A percentile compares a stretch with the other conserved stretches of the same genome.
Evolutionary conservation across 2,113 vertebrate species (phyloP).

Genomic region (Drymodes brunneopygia): DNA sequence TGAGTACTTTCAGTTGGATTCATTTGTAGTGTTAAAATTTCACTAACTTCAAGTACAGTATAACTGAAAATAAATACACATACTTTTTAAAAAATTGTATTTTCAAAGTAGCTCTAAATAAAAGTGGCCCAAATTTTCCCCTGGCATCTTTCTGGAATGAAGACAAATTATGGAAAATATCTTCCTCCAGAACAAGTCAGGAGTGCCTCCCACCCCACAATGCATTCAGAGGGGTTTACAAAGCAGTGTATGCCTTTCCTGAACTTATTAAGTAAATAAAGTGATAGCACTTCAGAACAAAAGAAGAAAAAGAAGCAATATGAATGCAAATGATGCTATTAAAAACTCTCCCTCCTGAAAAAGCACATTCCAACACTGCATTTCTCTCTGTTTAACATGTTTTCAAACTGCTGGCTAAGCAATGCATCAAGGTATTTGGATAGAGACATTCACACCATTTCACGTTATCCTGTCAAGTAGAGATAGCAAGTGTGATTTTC

Average conservation of each 20-base stretch:
- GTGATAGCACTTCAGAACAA: not conserved
- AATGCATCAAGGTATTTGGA: not conserved
- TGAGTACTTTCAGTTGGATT: not conserved
- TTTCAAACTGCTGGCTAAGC: constrained; percentile 31
- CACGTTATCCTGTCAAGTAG: not conserved
- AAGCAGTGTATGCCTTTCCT: not conserved
- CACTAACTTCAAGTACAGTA: not conserved
- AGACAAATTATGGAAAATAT: not conserved
- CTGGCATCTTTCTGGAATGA: not conserved
- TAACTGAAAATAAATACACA: not conserved
- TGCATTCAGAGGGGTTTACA: not conserved
- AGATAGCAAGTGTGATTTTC: constrained; percentile 27
- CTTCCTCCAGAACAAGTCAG: not conserved
- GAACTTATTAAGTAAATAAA: not conserved
- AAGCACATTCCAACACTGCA: not conserved
- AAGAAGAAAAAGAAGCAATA: not conserved
- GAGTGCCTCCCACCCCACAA: not conserved
- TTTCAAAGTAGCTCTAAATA: not conserved
- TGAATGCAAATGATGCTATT: not conserved
- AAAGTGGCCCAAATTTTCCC: not conserved
- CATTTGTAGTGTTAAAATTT: not conserved
- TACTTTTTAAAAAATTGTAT: not conserved
- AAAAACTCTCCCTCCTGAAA: not conserved
- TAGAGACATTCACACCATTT: constrained; percentile 2
- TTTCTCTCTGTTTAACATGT: not conserved